phyloP scores from a whole-genome alignment of 2,113 vertebrate species.

The Chaetops frenatus region DNA sequence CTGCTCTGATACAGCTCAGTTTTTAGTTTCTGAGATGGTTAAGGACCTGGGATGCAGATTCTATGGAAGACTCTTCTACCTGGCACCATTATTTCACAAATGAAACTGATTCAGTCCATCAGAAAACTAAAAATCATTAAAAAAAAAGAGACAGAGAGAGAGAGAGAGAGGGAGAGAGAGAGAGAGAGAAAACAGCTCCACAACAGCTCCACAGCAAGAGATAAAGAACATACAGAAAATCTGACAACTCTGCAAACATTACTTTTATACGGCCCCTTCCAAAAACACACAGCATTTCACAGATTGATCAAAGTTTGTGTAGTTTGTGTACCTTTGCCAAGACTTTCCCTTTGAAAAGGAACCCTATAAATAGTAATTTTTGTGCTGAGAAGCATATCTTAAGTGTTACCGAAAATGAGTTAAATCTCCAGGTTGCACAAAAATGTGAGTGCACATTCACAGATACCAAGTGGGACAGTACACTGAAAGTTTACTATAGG shows the following conservation, averaged over 20 bases:
- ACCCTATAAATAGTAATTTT: neutral
- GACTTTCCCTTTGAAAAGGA: neutral
- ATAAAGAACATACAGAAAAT: neutral
- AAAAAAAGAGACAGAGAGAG: too few relatives aligned
- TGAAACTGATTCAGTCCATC: fast-evolving
- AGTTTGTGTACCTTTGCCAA: neutral
- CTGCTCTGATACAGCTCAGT: neutral
- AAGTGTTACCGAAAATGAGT: neutral
- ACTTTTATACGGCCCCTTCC: neutral
- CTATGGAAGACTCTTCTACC: neutral
- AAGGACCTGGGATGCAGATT: neutral
- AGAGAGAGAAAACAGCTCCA: neutral
- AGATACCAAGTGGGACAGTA: neutral
- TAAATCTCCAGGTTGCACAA: neutral
- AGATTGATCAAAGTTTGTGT: neutral
- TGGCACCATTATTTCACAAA: neutral
- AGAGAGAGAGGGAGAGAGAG: too few relatives aligned
- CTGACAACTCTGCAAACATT: neutral
- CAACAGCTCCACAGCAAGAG: neutral
- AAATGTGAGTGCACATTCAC: neutral
- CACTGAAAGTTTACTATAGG: neutral
- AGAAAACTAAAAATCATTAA: neutral
- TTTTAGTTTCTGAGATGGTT: neutral
- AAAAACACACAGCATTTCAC: neutral
- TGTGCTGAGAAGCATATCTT: neutral